Conservation (phyloP, 2,113 vertebrate species). For the Boleophthalmus pectinirostris region DNA sequence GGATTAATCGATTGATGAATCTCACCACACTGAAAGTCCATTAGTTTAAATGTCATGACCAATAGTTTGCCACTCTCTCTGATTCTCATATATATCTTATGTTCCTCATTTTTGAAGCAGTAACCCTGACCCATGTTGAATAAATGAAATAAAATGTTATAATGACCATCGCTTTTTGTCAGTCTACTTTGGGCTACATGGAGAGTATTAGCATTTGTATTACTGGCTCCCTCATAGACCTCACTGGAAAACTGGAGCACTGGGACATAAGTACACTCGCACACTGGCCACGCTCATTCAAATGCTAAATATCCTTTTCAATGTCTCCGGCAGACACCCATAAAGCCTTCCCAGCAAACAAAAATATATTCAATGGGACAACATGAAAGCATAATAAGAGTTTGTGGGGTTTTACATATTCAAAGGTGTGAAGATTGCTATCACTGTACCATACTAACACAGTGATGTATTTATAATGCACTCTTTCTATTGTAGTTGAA, state of each 20-base stretch:
- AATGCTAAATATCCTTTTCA: constrained; percentile 73
- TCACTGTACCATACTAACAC: background rate
- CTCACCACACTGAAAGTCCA: too few relatives aligned
- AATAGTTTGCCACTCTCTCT: background rate
- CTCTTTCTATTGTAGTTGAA: background rate
- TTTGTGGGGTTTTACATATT: constrained; percentile 31
- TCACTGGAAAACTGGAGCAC: constrained; percentile 56
- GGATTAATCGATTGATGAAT: too few relatives aligned
- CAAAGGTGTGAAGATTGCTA: constrained; percentile 8
- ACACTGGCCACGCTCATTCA: constrained; percentile 65
- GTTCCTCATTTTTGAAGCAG: constrained; percentile 3
- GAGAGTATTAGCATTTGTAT: constrained; percentile 76
- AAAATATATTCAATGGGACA: constrained; percentile 55
- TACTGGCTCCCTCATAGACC: constrained; percentile 58
- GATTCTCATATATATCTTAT: background rate
- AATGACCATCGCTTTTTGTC: constrained; percentile 27
- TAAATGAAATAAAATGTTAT: constrained; percentile 41
- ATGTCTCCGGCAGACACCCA: constrained; percentile 58
- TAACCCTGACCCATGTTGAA: constrained; percentile 29
- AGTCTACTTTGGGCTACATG: constrained; percentile 20
- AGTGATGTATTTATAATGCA: background rate
- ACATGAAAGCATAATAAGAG: constrained; percentile 45
- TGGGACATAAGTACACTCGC: constrained; percentile 61
- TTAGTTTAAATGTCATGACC: background rate
- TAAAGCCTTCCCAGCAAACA: constrained; percentile 62